Evolutionary conservation across 2,888 invertebrate species (phyloP), one percentile per base, ranked within the genome.

Genomic region (Dryocosmus kuriphilus): DNA sequence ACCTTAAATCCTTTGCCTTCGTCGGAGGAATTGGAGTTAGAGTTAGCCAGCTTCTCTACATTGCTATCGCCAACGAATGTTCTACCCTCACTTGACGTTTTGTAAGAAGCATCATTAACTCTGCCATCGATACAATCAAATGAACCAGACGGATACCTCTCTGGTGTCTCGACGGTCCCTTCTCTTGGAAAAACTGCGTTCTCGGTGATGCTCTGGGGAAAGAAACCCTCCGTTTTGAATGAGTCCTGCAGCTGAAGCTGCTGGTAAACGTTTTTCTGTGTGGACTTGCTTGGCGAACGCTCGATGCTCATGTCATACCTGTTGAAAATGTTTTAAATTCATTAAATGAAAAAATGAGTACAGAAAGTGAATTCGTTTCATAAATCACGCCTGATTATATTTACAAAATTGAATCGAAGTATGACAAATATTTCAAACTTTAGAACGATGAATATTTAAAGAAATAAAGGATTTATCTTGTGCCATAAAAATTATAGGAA

Each of bases 231-330:
- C 51, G 87, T 85, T 62, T 86, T 81, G 77, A 89, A 87, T 60
- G 85, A 82, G 75, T 89, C 89, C 55, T 87, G 88, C 30, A 85
- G 79, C 76, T 84, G 76, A 74, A 60, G 77, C 22, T 81, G 77
- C 55, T 85, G 46, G 27, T 67, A 67, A 46, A 67, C 82, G 71
- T 71, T 84, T 82, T 83, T 82, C 73, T 86, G 85, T 8, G 24
- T 22, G 14, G 61, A 27, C 60, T 61, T 60, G 57, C 30, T 57
- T 74, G 60, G 38, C n/a, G 87, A 86, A 16, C 87, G 83, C 77
- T 88, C 88, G 78, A 89, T 81, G 77, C 81, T 88, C 86, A 87
- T 88, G 83, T 89, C 88, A 81, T 89, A 90, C 83, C 90, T 90
- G 77, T 4, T 60, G 57, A 57, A 38, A 78, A 7, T 60, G 24